Evolutionary conservation across 2,888 invertebrate species (phyloP), one percentile per base, ranked within the genome.

Genomic region (Acanthococcus lagerstroemiae): DNA sequence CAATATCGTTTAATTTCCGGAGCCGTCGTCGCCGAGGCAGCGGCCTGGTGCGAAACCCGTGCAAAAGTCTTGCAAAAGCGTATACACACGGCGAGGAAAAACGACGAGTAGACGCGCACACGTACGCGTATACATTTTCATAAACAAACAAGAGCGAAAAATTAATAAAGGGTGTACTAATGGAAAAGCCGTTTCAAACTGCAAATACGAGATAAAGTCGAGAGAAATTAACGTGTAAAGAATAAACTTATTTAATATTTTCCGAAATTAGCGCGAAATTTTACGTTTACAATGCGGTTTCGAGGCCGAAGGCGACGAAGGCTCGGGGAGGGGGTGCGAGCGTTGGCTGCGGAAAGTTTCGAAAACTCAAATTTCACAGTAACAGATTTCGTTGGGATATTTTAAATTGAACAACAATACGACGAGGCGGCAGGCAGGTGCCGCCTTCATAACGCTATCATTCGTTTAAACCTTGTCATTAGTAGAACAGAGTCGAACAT

Each of bases 391-490:
- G 63, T 52, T 37, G 52, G n/a, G 37, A 52, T 63, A 61, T 54
- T 63, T 63, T 63, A 52, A 63, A 63, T 63, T 54, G 54, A 63
- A 63, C 63, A 54, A 63, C 52, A 52, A 63, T 54, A 54, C 44
- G 52, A 52, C 12, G 15, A 3, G 52, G 3, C n/a, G n/a, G 15
- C 17, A 63, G 63, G 44, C 63, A 63, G 50, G 54, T 63, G 63
- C 63, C 37, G 54, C 63, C 48, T 58, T 58, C 58, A 58, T 58
- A 58, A 58, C 58, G 46, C 37, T 58, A 58, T 58, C 58, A 58
- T 46, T 58, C 63, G 52, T 50, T 52, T 63, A 61, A 50, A 61
- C 61, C 61, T 61, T 61, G 50, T 61, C 63, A 63, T 54, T 63
- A 52, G 63, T 63, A 57, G 24, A 44, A 45, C 1, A 21, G 56